phyloP scores from a whole-genome alignment of 2,888 invertebrate genomes.

The Nomada ferruginata region DNA sequence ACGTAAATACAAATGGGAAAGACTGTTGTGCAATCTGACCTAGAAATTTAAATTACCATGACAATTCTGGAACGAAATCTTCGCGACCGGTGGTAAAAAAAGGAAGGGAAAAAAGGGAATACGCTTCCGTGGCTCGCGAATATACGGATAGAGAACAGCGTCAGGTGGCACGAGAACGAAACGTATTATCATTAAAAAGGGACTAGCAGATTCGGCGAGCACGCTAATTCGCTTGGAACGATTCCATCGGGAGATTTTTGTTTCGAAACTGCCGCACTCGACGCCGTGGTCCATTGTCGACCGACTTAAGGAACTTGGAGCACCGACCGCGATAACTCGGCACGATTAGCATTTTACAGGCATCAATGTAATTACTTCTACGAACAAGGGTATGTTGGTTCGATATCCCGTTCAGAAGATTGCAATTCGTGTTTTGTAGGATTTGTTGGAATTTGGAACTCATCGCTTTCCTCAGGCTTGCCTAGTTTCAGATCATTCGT shows the following conservation, averaged over 20 bases:
- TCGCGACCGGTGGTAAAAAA: background rate
- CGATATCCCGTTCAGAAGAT: no score
- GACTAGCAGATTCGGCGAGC: background rate
- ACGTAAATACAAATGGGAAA: no score
- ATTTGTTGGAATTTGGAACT: no score
- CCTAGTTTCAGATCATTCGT: no score
- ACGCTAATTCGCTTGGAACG: conserved; percentile 26
- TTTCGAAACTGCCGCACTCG: conserved; percentile 4
- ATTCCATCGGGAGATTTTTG: conserved; percentile 34
- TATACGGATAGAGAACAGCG: background rate
- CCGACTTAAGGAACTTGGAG: conserved; percentile 10
- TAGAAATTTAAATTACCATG: no score
- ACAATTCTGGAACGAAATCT: background rate
- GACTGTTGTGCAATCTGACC: no score
- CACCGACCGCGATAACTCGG: conserved; percentile 6
- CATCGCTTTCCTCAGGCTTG: no score
- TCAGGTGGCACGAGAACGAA: background rate
- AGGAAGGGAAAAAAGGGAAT: background rate
- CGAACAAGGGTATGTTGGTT: background rate
- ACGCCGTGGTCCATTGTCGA: conserved; percentile 27
- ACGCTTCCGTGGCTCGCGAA: background rate
- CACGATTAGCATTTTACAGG: conserved; percentile 20
- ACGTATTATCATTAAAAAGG: conserved; percentile 18
- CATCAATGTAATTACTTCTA: conserved; percentile 15
- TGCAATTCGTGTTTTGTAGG: no score